phyloP scores from a whole-genome alignment of 1,140 invertebrate species.

The Papilio aristodemus region DNA sequence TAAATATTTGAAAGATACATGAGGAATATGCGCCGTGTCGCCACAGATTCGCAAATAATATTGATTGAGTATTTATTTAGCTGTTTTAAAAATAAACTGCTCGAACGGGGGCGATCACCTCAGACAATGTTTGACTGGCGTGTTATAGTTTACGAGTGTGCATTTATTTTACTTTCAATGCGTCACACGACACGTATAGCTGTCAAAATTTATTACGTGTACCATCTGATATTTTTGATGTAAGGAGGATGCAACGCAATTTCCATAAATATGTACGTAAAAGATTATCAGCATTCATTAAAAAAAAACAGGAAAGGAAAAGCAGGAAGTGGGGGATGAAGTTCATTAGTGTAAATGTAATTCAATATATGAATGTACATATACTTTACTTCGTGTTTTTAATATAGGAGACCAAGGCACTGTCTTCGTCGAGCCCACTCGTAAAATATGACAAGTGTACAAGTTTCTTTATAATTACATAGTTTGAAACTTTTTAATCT shows the following conservation, averaged over 20 bases:
- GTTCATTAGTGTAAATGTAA: too few species aligned
- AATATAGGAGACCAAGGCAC: too few species aligned
- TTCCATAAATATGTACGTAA: too few species aligned
- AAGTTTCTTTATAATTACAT: too few species aligned
- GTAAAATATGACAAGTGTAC: too few species aligned
- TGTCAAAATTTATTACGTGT: neutral
- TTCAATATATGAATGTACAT: too few species aligned
- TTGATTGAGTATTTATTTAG: conserved; percentile 41
- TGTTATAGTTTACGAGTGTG: conserved; percentile 9
- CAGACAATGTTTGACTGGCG: conserved; percentile 21
- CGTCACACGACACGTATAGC: neutral
- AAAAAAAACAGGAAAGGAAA: too few species aligned
- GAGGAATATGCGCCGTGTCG: conserved; percentile 16
- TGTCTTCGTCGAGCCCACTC: neutral
- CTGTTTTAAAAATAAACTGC: conserved; percentile 39
- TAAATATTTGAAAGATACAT: conserved; percentile 9
- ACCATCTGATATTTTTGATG: neutral
- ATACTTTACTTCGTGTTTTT: too few species aligned
- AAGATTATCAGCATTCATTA: too few species aligned
- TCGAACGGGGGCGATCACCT: conserved; percentile 37
- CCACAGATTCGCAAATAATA: conserved; percentile 30
- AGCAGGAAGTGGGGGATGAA: too few species aligned
- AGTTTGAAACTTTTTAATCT: too few species aligned
- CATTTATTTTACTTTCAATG: neutral
- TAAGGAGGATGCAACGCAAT: neutral